Evolutionary conservation across 1,140 invertebrate genomes (phyloP), one percentile per base, ranked within the genome.

Genomic region (Helicoverpa zea): DNA sequence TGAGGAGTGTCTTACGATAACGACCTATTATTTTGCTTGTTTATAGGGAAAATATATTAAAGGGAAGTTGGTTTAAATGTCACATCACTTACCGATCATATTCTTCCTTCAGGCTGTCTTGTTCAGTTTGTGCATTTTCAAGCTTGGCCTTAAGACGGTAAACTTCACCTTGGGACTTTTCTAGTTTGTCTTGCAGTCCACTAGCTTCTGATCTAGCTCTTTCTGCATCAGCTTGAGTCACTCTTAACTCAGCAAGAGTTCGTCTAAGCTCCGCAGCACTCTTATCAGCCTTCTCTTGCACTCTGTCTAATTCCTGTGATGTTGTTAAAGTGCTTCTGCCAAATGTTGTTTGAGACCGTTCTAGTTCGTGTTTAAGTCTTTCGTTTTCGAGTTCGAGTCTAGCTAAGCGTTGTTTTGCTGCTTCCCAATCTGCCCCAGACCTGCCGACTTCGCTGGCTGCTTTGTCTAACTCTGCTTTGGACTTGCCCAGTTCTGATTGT

Each of bases 91-190:
- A 95, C 94, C 98, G 96, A 89, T 98, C 98, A 88, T 98, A 97
- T 94, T 99, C 98, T 88, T 99, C 98, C 70, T 98, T 97, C 72
- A 99, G 94, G 90, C 97, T 98, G 87, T 99, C 98, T 89, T 98
- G 98, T 95, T 99, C 98, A 74, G 97, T 97, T 95, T 99, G 98
- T 89, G 98, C 98, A 95, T 99, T 99, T 95, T 99, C 98, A 86
- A 99, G 95, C 91, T 98, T 97, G 13, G 98, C 98, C 94, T 99
- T 99, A 79, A 99, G 96, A 88, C 98, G 96, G 90, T 99, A 99
- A 13, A 99, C 98, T 94, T 99, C 98, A 72, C 98, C 98, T 93
- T 99, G 98, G 68, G 98, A 98, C 94, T 99, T 98, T 93, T 98
- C 98, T 59, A 98, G 95, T 95, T 99, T 99, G 90, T 99, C 98